Evolutionary conservation across 2,888 invertebrate species (phyloP).

Genomic region (Chymomyza caudatula): DNA sequence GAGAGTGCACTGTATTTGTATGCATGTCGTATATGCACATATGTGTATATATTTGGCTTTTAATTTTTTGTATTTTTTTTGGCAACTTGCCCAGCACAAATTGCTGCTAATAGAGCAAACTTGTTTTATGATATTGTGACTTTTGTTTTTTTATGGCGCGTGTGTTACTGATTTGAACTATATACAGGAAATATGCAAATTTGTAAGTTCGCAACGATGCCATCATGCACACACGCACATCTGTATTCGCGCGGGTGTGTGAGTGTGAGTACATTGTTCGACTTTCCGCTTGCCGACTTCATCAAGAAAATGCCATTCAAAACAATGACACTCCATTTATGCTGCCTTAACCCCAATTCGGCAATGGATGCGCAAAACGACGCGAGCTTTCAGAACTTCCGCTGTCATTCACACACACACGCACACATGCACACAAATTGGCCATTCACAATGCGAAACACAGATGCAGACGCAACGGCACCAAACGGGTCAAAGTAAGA

Average conservation of each 20-base stretch:
- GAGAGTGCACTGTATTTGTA: too few species aligned
- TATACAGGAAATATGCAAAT: neutral
- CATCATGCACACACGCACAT: neutral
- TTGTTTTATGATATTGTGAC: neutral
- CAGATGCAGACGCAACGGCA: neutral
- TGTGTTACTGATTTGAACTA: neutral
- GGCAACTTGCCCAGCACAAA: slow-evolving; percentile 25
- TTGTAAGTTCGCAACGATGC: neutral
- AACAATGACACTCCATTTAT: slow-evolving; percentile 27
- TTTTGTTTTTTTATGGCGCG: neutral
- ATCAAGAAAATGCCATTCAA: neutral
- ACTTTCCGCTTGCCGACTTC: slow-evolving; percentile 2
- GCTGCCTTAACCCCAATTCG: slow-evolving; percentile 42
- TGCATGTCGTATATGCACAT: too few species aligned
- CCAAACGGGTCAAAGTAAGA: neutral
- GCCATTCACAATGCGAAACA: neutral
- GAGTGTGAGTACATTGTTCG: neutral
- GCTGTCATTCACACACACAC: slow-evolving; percentile 44
- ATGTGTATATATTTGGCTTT: neutral
- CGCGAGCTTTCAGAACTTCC: slow-evolving; percentile 55
- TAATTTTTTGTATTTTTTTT: neutral
- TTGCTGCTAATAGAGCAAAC: neutral
- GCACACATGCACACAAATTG: neutral
- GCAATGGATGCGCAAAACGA: neutral
- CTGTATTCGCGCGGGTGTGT: neutral